Evolutionary conservation across 2,797 vertebrate species (phyloP).

Genomic region (Lepus oiostolus): DNA sequence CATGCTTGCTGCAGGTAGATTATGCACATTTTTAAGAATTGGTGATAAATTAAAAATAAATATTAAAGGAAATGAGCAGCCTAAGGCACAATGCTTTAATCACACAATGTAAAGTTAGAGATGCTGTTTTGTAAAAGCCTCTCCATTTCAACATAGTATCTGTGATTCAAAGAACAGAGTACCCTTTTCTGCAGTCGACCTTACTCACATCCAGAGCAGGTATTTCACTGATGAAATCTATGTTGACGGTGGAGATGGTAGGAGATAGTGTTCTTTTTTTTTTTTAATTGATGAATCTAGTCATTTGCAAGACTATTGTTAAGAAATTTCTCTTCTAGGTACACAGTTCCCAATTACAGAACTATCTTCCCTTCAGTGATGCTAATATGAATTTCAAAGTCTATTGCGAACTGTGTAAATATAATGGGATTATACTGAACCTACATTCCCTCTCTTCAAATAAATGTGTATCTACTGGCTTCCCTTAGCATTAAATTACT

Average conservation of each 20-base stretch:
- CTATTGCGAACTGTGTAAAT: constrained; percentile 33
- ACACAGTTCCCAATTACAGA: neutral
- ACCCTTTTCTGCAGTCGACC: neutral
- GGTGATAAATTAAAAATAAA: constrained; percentile 68
- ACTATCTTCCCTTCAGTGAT: constrained; percentile 38
- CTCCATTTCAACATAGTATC: constrained; percentile 6
- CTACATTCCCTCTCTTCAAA: constrained; percentile 38
- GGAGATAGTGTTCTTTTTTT: neutral
- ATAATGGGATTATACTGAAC: constrained; percentile 61
- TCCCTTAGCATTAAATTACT: neutral
- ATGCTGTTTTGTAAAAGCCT: neutral
- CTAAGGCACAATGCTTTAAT: constrained; percentile 31
- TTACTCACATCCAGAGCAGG: neutral
- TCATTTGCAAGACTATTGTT: constrained; percentile 49
- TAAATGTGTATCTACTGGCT: neutral
- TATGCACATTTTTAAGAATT: constrained; percentile 60
- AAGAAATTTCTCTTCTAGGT: constrained; percentile 61
- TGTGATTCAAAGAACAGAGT: neutral
- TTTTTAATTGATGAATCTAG: neutral
- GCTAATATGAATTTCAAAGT: constrained; percentile 73
- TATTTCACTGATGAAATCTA: constrained; percentile 28
- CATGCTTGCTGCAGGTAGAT: constrained; percentile 42
- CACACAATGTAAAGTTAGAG: neutral
- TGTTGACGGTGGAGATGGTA: neutral
- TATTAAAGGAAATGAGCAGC: constrained; percentile 6